Evolutionary conservation across 2,113 vertebrate genomes (phyloP).

Genomic region (Seriola aureovittata): DNA sequence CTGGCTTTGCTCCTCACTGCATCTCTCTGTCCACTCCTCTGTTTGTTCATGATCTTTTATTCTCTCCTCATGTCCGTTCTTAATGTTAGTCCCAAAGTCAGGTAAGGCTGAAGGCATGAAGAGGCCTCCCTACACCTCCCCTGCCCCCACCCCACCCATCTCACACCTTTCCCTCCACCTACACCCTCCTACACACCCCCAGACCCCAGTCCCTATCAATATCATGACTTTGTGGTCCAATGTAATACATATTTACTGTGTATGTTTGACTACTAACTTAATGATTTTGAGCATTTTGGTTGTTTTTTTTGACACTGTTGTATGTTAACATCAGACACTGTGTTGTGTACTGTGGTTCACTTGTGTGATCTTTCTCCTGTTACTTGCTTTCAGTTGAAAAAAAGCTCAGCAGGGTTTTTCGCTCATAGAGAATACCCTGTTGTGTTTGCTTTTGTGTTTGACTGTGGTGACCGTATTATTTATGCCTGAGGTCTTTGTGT

Average conservation of each 20-base stretch:
- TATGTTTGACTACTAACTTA: slow-evolving; percentile 54
- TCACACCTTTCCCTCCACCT: neutral
- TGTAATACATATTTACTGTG: slow-evolving; percentile 45
- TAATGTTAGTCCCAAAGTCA: slow-evolving; percentile 97
- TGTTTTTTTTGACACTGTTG: slow-evolving; percentile 19
- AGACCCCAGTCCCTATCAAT: slow-evolving; percentile 21
- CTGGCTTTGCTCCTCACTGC: slow-evolving; percentile 84
- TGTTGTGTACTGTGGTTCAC: slow-evolving; percentile 46
- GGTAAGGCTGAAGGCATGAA: slow-evolving; percentile 92
- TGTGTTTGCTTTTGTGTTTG: slow-evolving; percentile 49
- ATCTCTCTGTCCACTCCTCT: slow-evolving; percentile 84
- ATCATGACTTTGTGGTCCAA: slow-evolving; percentile 44
- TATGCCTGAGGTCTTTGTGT: slow-evolving; percentile 52
- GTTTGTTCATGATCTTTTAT: slow-evolving; percentile 72
- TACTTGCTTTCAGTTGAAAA: slow-evolving; percentile 48
- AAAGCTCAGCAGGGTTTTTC: slow-evolving; percentile 1
- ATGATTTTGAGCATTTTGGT: slow-evolving; percentile 22
- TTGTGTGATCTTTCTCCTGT: slow-evolving; percentile 40
- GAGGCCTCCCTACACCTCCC: slow-evolving; percentile 21
- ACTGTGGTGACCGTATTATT: slow-evolving; percentile 40
- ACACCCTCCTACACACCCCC: slow-evolving; percentile 10
- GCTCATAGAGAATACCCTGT: slow-evolving; percentile 25
- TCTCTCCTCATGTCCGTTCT: slow-evolving; percentile 85
- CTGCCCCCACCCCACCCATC: slow-evolving; percentile 3
- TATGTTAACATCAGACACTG: slow-evolving; percentile 20